Conservation (phyloP, 2,888 invertebrate genomes). For the Rotaria magnacalcarata region DNA sequence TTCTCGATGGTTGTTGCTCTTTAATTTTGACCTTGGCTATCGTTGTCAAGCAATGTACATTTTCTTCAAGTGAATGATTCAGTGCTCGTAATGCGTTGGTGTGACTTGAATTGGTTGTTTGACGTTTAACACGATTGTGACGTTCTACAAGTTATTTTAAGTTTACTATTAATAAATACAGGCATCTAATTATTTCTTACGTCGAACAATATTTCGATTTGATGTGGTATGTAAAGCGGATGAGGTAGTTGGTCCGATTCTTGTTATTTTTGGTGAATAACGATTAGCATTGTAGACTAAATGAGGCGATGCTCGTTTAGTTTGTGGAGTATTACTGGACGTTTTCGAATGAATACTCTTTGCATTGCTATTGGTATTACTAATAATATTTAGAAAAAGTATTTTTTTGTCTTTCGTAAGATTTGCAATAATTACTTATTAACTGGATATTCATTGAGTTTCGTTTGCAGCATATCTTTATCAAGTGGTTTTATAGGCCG, state of each 20-base stretch:
- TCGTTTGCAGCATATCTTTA: slow-evolving; percentile 46
- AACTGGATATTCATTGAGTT: slow-evolving; percentile 39
- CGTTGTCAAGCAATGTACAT: background rate
- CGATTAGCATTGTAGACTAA: slow-evolving; percentile 11
- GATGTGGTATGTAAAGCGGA: background rate
- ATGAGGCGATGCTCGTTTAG: background rate
- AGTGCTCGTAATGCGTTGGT: background rate
- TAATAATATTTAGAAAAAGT: background rate
- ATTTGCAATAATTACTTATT: background rate
- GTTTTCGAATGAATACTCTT: too few relatives aligned
- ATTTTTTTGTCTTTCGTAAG: background rate
- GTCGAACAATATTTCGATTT: background rate
- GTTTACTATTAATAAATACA: background rate
- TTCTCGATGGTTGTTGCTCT: background rate
- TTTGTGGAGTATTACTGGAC: background rate
- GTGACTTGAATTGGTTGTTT: background rate
- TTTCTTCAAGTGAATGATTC: background rate
- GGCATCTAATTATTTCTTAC: background rate
- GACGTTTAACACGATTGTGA: background rate
- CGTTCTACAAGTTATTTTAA: background rate
- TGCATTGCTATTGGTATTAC: background rate
- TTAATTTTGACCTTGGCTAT: background rate
- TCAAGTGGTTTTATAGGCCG: slow-evolving; percentile 52
- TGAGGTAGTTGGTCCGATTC: background rate
- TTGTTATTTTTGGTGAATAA: slow-evolving; percentile 2